phyloP scores from a whole-genome alignment of 2,888 invertebrate species.

The Monochamus alternatus region DNA sequence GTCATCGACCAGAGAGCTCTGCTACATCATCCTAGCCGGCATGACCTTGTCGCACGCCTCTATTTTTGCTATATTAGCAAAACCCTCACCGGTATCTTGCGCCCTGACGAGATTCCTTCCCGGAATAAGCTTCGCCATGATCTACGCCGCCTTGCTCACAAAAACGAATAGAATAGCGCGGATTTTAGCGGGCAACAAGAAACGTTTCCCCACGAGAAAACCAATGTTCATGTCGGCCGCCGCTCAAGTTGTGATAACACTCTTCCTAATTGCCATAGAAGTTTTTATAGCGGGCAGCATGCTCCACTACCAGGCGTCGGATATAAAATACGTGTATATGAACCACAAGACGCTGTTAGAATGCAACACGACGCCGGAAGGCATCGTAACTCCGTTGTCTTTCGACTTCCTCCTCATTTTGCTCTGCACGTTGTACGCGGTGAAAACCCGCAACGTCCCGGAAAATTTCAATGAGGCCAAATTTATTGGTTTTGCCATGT shows the following conservation, averaged over 20 bases:
- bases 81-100: constrained; percentile 75
- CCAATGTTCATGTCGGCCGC: constrained; percentile 77
- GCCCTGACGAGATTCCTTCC: constrained; percentile 61
- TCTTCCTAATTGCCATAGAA: constrained; percentile 79
- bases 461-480: constrained; percentile 88
- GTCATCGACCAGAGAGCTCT: constrained; percentile 77
- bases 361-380: constrained; percentile 76
- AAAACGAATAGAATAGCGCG: constrained; percentile 86
- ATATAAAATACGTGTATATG: constrained; percentile 73
- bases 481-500: constrained; percentile 87
- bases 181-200: constrained; percentile 82
- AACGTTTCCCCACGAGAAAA: constrained; percentile 80
- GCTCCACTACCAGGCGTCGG: constrained; percentile 76
- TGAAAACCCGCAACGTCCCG: constrained; percentile 84
- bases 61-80: constrained; percentile 79
- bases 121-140: constrained; percentile 78
- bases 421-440: constrained; percentile 85
- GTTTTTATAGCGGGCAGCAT: constrained; percentile 76
- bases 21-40: constrained; percentile 81
- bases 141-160: constrained; percentile 82
- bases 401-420: constrained; percentile 82
- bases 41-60: constrained; percentile 74
- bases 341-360: constrained; percentile 74
- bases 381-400: constrained; percentile 78
- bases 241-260: constrained; percentile 78